Base-by-base conservation (phyloP, 1,140 invertebrate genomes). In the Bombus fervidus region DNA sequence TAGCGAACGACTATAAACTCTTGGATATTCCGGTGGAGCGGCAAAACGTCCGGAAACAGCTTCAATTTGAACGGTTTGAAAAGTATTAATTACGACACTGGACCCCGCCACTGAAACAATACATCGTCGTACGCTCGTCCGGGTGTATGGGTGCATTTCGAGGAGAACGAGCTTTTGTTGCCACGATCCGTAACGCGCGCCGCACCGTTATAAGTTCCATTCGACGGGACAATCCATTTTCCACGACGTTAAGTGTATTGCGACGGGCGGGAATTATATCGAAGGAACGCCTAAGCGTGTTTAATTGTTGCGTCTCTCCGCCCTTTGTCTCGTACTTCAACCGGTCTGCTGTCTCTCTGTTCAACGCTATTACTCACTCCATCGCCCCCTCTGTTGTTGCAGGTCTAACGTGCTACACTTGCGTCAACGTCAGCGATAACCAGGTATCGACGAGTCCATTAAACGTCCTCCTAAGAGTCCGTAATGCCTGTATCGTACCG, bases 391-490 rank as follows among this genome's bases (percentile, higher is more conserved):
- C 87, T 93, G 87, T 93, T 92, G 87, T 90, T 91, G 69, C 93
- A 95, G 95, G 95, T 94, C 94, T 97, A 89, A 96, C 96, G 68
- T 97, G 96, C 93, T 97, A 97, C 92, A 96, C 96, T 90, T 97
- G 96, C 92, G 96, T 97, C 90, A 97, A 97, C 94, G 96, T 97
- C 84, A 96, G 96, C 87, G 96, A 97, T 94, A 97, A 97, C 94
- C 93, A 96, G 94, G 94, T 94, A 95, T 93, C 90, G 92, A 93
- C 87, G 87, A 91, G 85, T 93, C 93, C 90, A 92, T 93, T 93
- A 91, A 93, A 93, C 87, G 81, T 86, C 73, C 75, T 41, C 87
- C 89, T 89, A 85, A 92, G 90, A 92, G 86, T 91, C 86, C n/a
- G 72, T 91, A 92, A 91, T 92, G 85, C 89, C 81, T 81, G 90